Conservation (phyloP, 2,888 invertebrate genomes). For the Epiblema foenella region DNA sequence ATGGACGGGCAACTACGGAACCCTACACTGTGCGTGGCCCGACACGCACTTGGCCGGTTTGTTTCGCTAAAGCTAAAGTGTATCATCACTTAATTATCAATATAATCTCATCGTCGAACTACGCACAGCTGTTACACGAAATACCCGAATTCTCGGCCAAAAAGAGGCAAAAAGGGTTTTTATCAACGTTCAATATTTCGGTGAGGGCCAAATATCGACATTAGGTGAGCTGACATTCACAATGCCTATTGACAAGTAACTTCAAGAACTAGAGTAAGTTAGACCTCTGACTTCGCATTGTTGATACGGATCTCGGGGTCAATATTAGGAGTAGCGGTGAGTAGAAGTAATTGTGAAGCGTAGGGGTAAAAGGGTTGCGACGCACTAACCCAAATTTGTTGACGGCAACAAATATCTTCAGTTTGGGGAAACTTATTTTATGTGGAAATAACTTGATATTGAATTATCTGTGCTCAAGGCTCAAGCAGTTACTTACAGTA, state of each 20-base stretch:
- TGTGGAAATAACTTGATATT: conserved; percentile 35
- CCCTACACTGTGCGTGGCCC: too few relatives aligned
- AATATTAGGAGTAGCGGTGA: too few relatives aligned
- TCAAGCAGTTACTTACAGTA: background rate
- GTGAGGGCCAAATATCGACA: conserved; percentile 53
- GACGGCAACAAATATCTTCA: conserved; percentile 48
- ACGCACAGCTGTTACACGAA: conserved; percentile 34
- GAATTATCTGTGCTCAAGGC: conserved; percentile 15
- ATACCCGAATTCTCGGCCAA: conserved; percentile 6
- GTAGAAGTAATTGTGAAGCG: too few relatives aligned
- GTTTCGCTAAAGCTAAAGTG: too few relatives aligned
- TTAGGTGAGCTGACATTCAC: conserved; percentile 43
- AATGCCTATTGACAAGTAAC: too few relatives aligned
- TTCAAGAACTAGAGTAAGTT: too few relatives aligned
- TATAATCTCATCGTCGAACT: conserved; percentile 24
- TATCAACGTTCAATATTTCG: conserved; percentile 57
- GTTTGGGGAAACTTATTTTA: conserved; percentile 45
- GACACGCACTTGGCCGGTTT: too few relatives aligned
- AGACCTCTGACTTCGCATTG: too few relatives aligned
- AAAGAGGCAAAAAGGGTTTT: conserved; percentile 48
- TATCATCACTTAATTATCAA: conserved; percentile 21
- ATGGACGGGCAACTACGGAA: too few relatives aligned
- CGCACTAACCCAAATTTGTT: conserved; percentile 54
- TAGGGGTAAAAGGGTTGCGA: conserved; percentile 55
- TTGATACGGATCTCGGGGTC: too few relatives aligned